Conservation (phyloP, 2,797 vertebrate genomes). For the Aplochiton taeniatus region DNA sequence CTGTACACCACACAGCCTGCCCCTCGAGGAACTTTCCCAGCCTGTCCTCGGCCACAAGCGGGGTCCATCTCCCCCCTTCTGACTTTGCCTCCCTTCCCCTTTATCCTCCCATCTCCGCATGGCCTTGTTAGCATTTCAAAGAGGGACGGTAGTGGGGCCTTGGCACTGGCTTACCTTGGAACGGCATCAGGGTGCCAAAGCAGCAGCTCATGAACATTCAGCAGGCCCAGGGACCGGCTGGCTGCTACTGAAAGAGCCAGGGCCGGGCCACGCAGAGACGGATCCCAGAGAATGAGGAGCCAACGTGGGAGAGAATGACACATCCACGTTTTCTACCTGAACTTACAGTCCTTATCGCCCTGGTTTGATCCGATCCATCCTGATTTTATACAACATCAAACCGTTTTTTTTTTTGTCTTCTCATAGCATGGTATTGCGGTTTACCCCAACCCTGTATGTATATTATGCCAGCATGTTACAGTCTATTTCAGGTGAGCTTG, state of each 20-base stretch:
- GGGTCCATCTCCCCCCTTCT: conserved; percentile 14
- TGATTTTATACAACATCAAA: no score
- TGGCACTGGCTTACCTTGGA: conserved; percentile 43
- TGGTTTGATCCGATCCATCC: no score
- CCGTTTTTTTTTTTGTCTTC: no score
- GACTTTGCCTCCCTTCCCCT: conserved; percentile 4
- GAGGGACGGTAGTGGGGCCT: conserved; percentile 39
- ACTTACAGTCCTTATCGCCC: no score
- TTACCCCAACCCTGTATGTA: no score
- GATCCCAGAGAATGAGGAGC: conserved; percentile 23
- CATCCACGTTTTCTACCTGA: background rate
- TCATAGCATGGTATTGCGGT: no score
- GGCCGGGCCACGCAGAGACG: no score
- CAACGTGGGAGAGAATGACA: conserved; percentile 29
- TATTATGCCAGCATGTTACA: no score
- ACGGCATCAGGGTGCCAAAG: conserved; percentile 58
- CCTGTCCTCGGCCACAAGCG: conserved; percentile 2
- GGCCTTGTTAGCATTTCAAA: conserved; percentile 76
- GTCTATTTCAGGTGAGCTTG: no score
- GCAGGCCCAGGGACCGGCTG: conserved; percentile 23
- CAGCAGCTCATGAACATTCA: conserved; percentile 51
- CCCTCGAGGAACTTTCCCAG: conserved; percentile 2
- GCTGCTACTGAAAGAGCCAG: conserved; percentile 51
- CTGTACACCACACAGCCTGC: background rate
- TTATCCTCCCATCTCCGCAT: conserved; percentile 48